These are phyloP conservation scores for Nasua narica DNA, from an alignment of 2,797 vertebrate genomes.

Conservation along the genomic window DNA sequence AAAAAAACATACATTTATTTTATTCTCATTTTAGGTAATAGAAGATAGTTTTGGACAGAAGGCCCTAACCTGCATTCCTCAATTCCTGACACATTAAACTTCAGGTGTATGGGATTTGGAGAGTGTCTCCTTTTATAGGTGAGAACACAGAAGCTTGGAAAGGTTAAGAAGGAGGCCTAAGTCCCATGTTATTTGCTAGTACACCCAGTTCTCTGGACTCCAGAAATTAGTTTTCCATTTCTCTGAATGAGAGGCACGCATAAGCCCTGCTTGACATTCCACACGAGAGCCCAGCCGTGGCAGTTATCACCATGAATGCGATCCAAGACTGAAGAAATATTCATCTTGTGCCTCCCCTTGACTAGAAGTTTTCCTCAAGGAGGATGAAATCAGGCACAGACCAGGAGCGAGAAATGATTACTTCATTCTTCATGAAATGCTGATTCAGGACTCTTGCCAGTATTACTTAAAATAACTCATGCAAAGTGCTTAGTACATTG, in stretches of 20 bases:
- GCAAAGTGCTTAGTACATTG: not conserved
- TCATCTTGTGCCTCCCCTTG: not conserved
- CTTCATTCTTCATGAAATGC: not conserved
- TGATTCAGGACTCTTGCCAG: not conserved
- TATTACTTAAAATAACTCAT: not conserved
- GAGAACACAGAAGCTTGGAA: not conserved
- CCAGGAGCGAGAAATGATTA: not conserved
- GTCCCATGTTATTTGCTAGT: not conserved
- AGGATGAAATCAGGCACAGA: not conserved
- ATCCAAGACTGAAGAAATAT: not conserved
- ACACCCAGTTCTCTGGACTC: not conserved
- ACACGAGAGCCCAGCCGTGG: accelerated
- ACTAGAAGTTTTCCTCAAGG: not conserved
- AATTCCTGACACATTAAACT: not conserved
- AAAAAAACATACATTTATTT: not conserved
- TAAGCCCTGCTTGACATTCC: not conserved
- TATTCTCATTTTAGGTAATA: not conserved
- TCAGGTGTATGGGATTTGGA: not conserved
- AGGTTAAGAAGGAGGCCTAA: not conserved
- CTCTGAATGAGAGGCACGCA: not conserved
- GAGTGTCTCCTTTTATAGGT: not conserved
- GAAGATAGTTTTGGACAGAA: not conserved
- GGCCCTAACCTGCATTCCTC: not conserved
- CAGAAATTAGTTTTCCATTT: not conserved
- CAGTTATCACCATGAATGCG: not conserved